Base-by-base conservation (phyloP, 2,797 vertebrate genomes). In the Tinamus major region DNA sequence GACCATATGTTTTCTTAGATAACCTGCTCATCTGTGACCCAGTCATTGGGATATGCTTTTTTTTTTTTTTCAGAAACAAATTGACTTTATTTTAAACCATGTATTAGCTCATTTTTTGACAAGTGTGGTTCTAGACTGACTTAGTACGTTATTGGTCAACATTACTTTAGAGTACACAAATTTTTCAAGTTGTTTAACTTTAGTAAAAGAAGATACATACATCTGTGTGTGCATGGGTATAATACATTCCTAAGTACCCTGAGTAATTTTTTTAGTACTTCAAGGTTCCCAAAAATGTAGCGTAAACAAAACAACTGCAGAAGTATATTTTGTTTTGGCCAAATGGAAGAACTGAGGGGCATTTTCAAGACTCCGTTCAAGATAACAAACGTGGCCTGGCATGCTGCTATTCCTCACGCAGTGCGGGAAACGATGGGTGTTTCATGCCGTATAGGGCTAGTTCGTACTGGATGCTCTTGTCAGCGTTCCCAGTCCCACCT, bases 401-500 rank as follows among this genome's bases (percentile, higher is more conserved):
- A 92, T 87, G 42, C 64, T 49, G 18, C 59, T 85, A 59, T 88
- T n/a, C 61, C 23, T 75, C 31, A 59, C 64, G 13, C 79, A 68
- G 9, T 16, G 72, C 27, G 35, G n/a, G 75, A 51, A 27, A 64
- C 70, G 37, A 64, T 21, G 86, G 37, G 24, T 27, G 71, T 93
- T 58, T 84, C 68, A 42, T 95, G 67, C 94, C 78, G 86, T 89
- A 37, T 42, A 35, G 84, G n/a, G 20, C 23, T 78, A 78, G 64
- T 85, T 85, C 79, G 72, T 55, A 33, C 65, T 78, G 49, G 51
- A 74, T 79, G 49, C 58, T 58, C 82, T 91, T 31, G 48, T 91
- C 79, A 94, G 48, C 23, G 33, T 87, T 92, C 94, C 85, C 53
- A 87, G 18, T 48, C 33, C 69, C 64, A 23, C 62, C 93, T 93